Base-by-base conservation (phyloP, 2,797 vertebrate species). In the Notolepis coatsorum region DNA sequence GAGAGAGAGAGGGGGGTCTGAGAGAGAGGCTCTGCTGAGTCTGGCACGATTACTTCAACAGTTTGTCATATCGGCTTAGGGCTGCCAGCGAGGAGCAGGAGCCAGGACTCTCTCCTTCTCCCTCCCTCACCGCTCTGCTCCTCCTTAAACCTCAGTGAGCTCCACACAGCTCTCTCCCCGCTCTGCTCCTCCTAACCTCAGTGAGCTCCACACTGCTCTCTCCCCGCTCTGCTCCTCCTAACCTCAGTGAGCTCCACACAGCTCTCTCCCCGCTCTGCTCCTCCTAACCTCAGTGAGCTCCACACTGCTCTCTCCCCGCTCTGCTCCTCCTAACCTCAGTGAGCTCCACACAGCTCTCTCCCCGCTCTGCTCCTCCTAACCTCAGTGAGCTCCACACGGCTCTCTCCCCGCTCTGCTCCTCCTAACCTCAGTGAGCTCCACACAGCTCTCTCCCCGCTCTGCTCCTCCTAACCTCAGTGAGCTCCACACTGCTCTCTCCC, bases 51-150 rank as follows among this genome's bases (percentile, higher is more conserved):
- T 77, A 71, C 80, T 87, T 86, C 77, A 81, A 75, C 85, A 74
- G 76, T 50, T 73, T 84, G 89, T 92, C 85, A 79, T 84, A 78
- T 89, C 75, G 62, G 78, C 81, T 90, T 84, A 82, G 68, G 54
- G 60, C 76, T 83, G 75, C 58, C 51, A 47, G 42, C 25, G 42
- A 73, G 68, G 50, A 58, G 68, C 68, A 53, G 51, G 66, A 74
- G 73, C 77, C 55, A 56, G 58, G 48, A 62, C 45, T 51, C 67
- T 53, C 71, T 42, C 53, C 45, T 31, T 55, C 47, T 51, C 25
- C 61, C 57, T 21, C 20, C 23, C 15, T 18, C 37, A 31, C 23
- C 28, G 10, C 7, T 15, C 25, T 31, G n/a, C 21, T 28, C 25
- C 50, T 27, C 30, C 5, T 3, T 41, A 9, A 35, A 27, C 5